Evolutionary conservation across 2,113 vertebrate genomes (phyloP).

Genomic region (Siphamia tubifer): DNA sequence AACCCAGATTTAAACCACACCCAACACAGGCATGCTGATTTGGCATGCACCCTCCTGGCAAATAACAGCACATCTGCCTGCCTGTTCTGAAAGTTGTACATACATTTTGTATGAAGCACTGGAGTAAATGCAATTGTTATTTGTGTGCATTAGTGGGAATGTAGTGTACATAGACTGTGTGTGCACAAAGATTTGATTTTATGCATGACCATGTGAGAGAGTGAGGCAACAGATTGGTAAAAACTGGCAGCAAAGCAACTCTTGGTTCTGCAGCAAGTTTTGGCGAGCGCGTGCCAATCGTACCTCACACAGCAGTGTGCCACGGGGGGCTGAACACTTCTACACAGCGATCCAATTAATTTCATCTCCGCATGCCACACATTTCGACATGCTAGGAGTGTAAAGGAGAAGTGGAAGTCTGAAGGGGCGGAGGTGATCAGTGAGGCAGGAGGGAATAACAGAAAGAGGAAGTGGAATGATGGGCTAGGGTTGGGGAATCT

Average conservation of each 20-base stretch:
- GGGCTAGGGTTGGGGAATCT: slow-evolving; percentile 51
- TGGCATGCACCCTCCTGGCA: slow-evolving; percentile 38
- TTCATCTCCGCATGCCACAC: slow-evolving; percentile 68
- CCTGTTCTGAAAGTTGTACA: slow-evolving; percentile 10
- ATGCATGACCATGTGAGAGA: not conserved
- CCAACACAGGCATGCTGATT: slow-evolving; percentile 38
- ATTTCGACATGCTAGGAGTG: slow-evolving; percentile 69
- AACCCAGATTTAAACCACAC: slow-evolving; percentile 66
- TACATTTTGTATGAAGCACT: slow-evolving; percentile 38
- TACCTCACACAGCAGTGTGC: slow-evolving; percentile 39
- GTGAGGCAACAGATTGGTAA: slow-evolving; percentile 37
- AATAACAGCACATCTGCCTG: slow-evolving; percentile 43
- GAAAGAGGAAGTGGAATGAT: slow-evolving; percentile 48
- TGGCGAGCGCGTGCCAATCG: slow-evolving; percentile 36
- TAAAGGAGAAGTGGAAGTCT: slow-evolving; percentile 44
- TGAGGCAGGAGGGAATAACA: slow-evolving; percentile 51
- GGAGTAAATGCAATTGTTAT: slow-evolving; percentile 1
- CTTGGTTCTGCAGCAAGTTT: slow-evolving; percentile 41
- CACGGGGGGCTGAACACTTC: slow-evolving; percentile 63
- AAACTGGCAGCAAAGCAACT: slow-evolving; percentile 30
- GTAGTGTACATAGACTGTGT: not conserved
- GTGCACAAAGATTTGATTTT: slow-evolving; percentile 3
- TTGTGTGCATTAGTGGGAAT: not conserved
- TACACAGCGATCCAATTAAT: slow-evolving; percentile 80
- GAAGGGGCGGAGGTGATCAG: slow-evolving; percentile 34